These are phyloP conservation scores for Pteropus alecto DNA, from an alignment of 2,113 vertebrate genomes.

Conservation along the genomic window DNA sequence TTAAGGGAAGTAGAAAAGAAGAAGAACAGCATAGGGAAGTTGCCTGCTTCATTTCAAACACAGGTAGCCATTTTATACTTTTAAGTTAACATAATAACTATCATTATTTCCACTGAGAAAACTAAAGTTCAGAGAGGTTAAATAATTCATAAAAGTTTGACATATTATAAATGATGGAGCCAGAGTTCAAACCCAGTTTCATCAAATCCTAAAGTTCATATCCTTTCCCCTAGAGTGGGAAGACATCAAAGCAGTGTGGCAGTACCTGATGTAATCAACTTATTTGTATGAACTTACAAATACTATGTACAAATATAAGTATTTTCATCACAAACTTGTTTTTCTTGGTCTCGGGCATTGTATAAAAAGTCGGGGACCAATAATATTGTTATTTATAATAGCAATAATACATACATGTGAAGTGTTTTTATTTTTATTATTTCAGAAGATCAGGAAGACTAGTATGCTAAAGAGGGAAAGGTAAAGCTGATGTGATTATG, in stretches of 20 bases:
- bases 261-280: neutral
- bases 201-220: neutral
- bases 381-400: neutral
- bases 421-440: neutral
- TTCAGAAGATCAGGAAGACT: neutral
- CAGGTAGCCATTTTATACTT: neutral
- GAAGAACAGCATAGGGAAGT: neutral
- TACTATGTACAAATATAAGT: neutral
- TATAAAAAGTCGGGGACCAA: neutral
- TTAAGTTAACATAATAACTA: neutral
- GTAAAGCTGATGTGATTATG: neutral
- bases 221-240: neutral
- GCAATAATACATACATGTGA: neutral
- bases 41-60: neutral
- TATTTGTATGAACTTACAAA: neutral
- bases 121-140: neutral
- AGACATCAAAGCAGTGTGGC: neutral
- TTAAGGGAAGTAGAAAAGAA: neutral
- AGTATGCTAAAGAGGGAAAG: neutral
- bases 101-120: neutral
- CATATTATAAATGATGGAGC: neutral
- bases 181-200: neutral
- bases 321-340: neutral
- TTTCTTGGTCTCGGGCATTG: neutral
- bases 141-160: neutral